Evolutionary conservation across 2,888 invertebrate genomes (phyloP).

Genomic region (Panzeria rudis): DNA sequence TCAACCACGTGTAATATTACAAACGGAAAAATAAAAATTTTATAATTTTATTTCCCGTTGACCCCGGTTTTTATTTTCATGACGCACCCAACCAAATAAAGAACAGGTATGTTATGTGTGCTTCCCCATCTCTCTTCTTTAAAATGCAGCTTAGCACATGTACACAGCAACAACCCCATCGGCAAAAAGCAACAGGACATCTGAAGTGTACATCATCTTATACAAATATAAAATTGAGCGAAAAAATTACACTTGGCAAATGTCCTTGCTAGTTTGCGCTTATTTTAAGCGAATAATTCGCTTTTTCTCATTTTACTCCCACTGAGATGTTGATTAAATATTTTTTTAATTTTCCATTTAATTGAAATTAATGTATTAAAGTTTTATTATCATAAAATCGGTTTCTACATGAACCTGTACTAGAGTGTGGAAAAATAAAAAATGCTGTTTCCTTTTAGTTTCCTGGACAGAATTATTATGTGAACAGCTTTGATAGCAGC

Average conservation of each 20-base stretch:
- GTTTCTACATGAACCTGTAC: not conserved
- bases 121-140: not conserved
- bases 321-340: slow-evolving; percentile 8
- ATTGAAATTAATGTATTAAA: slow-evolving; percentile 7
- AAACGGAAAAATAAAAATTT: not conserved
- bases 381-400: not conserved
- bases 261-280: not conserved
- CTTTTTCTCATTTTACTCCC: not conserved
- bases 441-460: not conserved
- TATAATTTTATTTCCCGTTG: not conserved
- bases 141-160: not conserved
- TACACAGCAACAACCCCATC: not conserved
- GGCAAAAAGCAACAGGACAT: not conserved
- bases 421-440: not conserved
- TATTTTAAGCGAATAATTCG: not conserved
- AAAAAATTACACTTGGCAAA: not conserved
- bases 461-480: not conserved
- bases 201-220: not conserved
- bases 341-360: not conserved
- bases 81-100: not conserved
- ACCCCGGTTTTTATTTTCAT: not conserved
- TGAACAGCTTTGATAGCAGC: not conserved
- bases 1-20: not conserved
- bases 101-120: not conserved
- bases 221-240: not conserved